Base-by-base conservation (phyloP, 2,888 invertebrate genomes). In the Eulithis prunata region DNA sequence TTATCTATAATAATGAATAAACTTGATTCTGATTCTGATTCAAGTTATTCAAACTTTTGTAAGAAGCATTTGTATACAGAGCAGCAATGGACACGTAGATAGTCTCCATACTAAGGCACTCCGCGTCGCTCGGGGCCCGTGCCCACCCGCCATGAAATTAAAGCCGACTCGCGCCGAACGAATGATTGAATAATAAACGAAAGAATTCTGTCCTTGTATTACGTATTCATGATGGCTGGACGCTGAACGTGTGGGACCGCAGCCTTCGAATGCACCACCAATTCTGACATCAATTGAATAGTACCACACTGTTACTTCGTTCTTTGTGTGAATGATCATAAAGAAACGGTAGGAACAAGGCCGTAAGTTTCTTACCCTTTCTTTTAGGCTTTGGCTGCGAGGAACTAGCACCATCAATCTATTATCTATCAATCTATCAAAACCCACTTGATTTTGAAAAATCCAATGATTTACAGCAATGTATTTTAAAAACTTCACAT, bases 121-220 rank as follows among this genome's bases (percentile, higher is more conserved):
- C 77, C 14, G 78, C 77, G 84, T 78, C 85, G 86, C 87, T 78
- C 86, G 82, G 85, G 86, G 89, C 87, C 84, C 79, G 90, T 91
- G 93, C 91, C 88, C 91, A 92, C 87, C 91, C 90, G 88, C 89
- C 93, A 93, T 93, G 93, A 93, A 93, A 93, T 92, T 93, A 93
- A 92, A 92, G 88, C 89, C 91, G 91, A 91, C 89, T 91, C 90
- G 87, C 91, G 84, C 89, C 91, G 89, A 91, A 93, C 92, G 92
- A 93, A 90, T 93, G 93, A 93, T 93, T 93, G 93, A 92, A 93
- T 93, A 93, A 93, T 93, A 93, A 91, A 92, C 91, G 93, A 92
- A 93, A 93, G 92, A 91, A 92, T 91, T 90, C 89, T 90, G 88
- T 85, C 89, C 91, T 90, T 90, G 88, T 89, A 90, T 93, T 92